Conservation (phyloP, 2,113 vertebrate genomes). For the Cromileptes altivelis region DNA sequence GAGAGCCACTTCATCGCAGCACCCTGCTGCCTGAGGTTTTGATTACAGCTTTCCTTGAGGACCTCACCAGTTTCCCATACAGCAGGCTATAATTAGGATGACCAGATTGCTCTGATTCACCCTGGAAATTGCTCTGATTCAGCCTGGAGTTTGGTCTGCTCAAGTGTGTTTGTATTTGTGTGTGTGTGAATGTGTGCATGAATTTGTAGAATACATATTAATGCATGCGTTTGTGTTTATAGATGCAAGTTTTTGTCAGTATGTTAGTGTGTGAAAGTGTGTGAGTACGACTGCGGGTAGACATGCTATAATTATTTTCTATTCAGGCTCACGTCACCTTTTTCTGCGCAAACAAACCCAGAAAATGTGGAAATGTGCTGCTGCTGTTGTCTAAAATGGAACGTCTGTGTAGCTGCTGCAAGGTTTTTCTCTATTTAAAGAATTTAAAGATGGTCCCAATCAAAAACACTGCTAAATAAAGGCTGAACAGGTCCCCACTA, state of each 20-base stretch:
- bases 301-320: neutral
- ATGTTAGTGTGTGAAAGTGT: neutral
- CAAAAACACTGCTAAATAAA: neutral
- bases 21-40: slow-evolving; percentile 48
- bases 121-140: slow-evolving; percentile 41
- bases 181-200: neutral
- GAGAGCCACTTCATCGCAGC: slow-evolving; percentile 53
- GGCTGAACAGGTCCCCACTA: neutral
- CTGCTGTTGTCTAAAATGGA: neutral
- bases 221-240: neutral
- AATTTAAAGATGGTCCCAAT: neutral
- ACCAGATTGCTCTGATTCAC: slow-evolving; percentile 61
- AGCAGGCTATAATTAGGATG: slow-evolving; percentile 63
- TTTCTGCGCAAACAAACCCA: neutral
- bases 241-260: neutral
- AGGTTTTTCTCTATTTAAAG: neutral
- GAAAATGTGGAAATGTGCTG: neutral
- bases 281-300: neutral
- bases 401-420: neutral
- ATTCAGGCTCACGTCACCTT: neutral
- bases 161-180: slow-evolving; percentile 28
- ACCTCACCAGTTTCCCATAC: slow-evolving; percentile 39
- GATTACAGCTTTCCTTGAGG: slow-evolving; percentile 60
- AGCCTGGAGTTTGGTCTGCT: slow-evolving; percentile 15
- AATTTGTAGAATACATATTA: neutral